These are phyloP conservation scores for Drosophila formosana DNA, from an alignment of 2,888 invertebrate genomes.

Conservation along the genomic window DNA sequence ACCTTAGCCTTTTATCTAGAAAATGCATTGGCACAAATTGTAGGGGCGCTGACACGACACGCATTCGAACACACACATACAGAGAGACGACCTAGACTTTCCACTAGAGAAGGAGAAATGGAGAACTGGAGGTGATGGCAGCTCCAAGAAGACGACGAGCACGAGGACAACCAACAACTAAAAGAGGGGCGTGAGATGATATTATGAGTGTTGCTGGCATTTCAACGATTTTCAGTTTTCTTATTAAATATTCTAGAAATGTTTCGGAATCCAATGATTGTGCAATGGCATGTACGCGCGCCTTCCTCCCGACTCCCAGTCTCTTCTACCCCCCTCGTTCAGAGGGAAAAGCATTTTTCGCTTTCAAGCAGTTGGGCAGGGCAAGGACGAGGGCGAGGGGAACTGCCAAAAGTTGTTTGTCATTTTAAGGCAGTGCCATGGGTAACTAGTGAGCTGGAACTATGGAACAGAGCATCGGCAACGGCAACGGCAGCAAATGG, in stretches of 20 bases:
- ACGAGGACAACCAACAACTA: constrained; percentile 11
- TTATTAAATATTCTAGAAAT: constrained; percentile 82
- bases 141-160: constrained; percentile 6
- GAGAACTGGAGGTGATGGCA: constrained; percentile 21
- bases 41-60: constrained; percentile 54
- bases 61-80: constrained; percentile 13
- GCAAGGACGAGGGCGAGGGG: constrained; percentile 8
- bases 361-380: constrained; percentile 48
- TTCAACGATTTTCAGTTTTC: constrained; percentile 83
- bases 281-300: constrained; percentile 81
- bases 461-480: constrained; percentile 53
- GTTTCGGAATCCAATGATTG: constrained; percentile 82
- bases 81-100: constrained; percentile 53
- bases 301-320: constrained; percentile 18
- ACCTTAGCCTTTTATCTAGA: constrained; percentile 75
- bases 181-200: constrained; percentile 45
- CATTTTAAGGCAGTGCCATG: constrained; percentile 76
- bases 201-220: constrained; percentile 81
- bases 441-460: constrained; percentile 80
- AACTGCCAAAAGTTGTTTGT: constrained; percentile 78
- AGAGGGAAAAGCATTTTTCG: constrained; percentile 72
- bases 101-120: constrained; percentile 23
- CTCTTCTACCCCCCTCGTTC: neutral
- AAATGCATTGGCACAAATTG: constrained; percentile 54
- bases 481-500: constrained; percentile 61